These are phyloP conservation scores for Sebastes itinus DNA, from an alignment of 2,797 vertebrate genomes.

Conservation along the genomic window DNA sequence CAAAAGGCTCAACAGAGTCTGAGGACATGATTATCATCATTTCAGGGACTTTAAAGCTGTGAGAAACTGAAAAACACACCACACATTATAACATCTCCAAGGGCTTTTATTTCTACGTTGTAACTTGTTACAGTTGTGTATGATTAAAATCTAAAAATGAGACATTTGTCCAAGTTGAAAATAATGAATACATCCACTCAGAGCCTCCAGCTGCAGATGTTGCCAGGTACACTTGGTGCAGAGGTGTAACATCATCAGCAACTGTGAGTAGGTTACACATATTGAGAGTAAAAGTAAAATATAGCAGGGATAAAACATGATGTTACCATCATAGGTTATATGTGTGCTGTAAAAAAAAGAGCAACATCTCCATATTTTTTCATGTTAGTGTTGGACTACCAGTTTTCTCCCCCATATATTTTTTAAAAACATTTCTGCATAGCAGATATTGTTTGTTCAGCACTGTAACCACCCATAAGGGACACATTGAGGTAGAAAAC, in stretches of 20 bases:
- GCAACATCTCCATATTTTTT: background rate
- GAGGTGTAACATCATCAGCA: too few species aligned
- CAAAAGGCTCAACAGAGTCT: background rate
- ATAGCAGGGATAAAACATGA: too few species aligned
- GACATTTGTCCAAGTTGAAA: background rate
- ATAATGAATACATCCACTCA: too few species aligned
- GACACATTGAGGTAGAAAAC: background rate
- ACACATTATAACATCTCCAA: background rate
- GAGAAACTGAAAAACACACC: background rate
- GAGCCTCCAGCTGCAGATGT: too few species aligned
- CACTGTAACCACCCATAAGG: background rate
- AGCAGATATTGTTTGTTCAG: background rate
- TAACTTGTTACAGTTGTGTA: background rate
- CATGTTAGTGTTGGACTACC: too few species aligned
- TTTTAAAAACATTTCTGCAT: background rate
- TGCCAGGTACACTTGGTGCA: too few species aligned
- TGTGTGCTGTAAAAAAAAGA: background rate
- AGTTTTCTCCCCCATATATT: background rate
- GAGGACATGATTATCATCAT: background rate
- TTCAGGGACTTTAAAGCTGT: background rate
- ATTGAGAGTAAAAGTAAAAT: too few species aligned
- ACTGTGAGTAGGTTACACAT: too few species aligned
- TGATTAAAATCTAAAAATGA: background rate
- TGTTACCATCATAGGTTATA: too few species aligned
- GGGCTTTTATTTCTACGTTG: background rate